Evolutionary conservation across 2,113 vertebrate genomes (phyloP).

Genomic region (Mystacornis crossleyi): DNA sequence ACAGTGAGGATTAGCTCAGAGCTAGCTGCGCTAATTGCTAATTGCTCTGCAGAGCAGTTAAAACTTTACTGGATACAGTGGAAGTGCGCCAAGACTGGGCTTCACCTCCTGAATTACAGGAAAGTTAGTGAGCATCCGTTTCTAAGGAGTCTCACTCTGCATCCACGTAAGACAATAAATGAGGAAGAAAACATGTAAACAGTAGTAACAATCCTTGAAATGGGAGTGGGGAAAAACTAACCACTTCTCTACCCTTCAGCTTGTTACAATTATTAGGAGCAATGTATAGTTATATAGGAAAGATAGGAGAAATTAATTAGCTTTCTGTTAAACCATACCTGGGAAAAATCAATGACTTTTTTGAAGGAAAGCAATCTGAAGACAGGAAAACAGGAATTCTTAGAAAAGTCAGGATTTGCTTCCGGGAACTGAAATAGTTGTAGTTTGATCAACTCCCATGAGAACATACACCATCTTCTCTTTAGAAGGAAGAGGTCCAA

Average conservation of each 20-base stretch:
- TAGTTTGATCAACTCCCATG: not conserved
- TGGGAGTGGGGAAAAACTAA: constrained; percentile 35
- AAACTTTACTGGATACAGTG: not conserved
- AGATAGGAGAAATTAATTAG: not conserved
- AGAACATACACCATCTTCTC: not conserved
- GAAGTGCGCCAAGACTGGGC: not conserved
- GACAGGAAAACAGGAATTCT: not conserved
- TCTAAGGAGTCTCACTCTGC: not conserved
- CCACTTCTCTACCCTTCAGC: constrained; percentile 78
- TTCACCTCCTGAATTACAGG: constrained; percentile 10
- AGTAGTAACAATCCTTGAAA: not conserved
- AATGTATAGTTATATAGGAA: constrained; percentile 66
- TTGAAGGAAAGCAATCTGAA: not conserved
- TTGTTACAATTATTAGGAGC: constrained; percentile 75
- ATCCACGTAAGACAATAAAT: not conserved
- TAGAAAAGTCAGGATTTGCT: not conserved
- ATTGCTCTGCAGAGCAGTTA: not conserved
- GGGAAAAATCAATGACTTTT: not conserved
- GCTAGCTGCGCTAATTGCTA: not conserved
- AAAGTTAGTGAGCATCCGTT: not conserved
- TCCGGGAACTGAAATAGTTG: not conserved
- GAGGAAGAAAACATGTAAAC: not conserved
- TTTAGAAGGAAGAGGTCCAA: not conserved
- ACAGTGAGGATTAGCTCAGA: not conserved
- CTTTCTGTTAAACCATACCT: not conserved